Conservation (phyloP, 2,888 invertebrate genomes). For the Leptinotarsa rubiginosa region DNA sequence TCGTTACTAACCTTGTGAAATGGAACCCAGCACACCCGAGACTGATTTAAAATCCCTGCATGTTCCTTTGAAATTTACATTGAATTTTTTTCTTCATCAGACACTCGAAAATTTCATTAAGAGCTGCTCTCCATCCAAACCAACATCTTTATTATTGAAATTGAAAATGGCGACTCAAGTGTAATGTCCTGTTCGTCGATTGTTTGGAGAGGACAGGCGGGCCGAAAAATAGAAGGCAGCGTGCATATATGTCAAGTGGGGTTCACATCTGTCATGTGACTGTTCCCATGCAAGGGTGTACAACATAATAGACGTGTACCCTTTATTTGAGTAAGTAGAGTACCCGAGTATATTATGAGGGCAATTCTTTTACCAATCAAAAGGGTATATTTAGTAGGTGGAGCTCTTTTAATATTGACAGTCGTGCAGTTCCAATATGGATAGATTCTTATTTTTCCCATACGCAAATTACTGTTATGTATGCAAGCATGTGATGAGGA, state of each 20-base stretch:
- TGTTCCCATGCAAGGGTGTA: constrained; percentile 57
- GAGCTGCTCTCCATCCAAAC: constrained; percentile 29
- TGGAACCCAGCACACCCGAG: not conserved
- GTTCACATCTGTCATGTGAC: constrained; percentile 59
- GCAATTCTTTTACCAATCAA: constrained; percentile 57
- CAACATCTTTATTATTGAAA: constrained; percentile 40
- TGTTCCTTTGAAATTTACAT: constrained; percentile 34
- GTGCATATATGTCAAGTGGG: constrained; percentile 55
- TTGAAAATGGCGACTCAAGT: constrained; percentile 52
- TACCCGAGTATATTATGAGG: constrained; percentile 53
- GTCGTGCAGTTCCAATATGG: constrained; percentile 42
- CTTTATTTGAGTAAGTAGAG: constrained; percentile 56
- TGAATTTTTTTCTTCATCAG: constrained; percentile 29
- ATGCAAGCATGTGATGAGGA: constrained; percentile 34
- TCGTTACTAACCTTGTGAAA: not conserved
- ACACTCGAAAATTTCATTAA: constrained; percentile 39
- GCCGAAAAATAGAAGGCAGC: constrained; percentile 46
- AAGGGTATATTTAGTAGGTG: constrained; percentile 58
- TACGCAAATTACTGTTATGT: constrained; percentile 33
- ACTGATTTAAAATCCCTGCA: constrained; percentile 27
- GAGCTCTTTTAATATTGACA: constrained; percentile 49
- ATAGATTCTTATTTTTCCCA: constrained; percentile 41
- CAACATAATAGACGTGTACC: constrained; percentile 56
- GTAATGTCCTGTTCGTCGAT: constrained; percentile 51
- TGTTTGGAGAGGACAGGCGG: constrained; percentile 49